Base-by-base conservation (phyloP, 1,140 invertebrate genomes). In the Hyles vespertilio region DNA sequence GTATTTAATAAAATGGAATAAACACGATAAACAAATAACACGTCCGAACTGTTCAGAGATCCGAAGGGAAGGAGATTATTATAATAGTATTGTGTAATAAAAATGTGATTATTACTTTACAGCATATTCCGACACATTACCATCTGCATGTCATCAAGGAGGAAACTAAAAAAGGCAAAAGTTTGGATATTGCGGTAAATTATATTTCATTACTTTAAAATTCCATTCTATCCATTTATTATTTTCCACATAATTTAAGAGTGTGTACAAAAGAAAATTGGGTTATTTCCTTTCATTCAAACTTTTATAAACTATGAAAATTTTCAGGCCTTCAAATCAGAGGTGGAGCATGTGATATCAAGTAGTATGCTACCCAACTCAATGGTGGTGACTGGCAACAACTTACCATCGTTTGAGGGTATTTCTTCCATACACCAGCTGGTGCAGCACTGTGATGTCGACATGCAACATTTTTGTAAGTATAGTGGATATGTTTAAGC, bases 391-490 rank as follows among this genome's bases (percentile, higher is more conserved):
- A 67, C 66, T 1, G 77, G 82, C 2, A 69, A 59, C 49, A 74
- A 63, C 36, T 58, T 83, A 36, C 77, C 82, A 0, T 40, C 55
- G 2, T 32, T 80, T 3, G 68, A 70, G 0, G 74, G 74, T 5
- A 69, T 69, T 0, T 63, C 65, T 3, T 47, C 70, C 5, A 56
- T 80, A 51, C 77, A 79, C 40, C 72, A 81, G 47, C 59, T 87
- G 3, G 32, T 73, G 36, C 72, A 74, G 57, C 70, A 79, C 47
- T 80, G 81, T 50, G 78, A 87, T 61, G 64, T 60, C 3, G 81
- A 85, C 43, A 84, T 87, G 84, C 77, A 84, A 50, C 73, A 77
- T 47, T 87, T 85, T 58, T 69, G 84, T 87, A 56, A 81, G 84
- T 80, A 22, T 22, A 22, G 22, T 22, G 22, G 22, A 22, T 22